Evolutionary conservation across 2,797 vertebrate genomes (phyloP).

Genomic region (Muscicapa comitata): DNA sequence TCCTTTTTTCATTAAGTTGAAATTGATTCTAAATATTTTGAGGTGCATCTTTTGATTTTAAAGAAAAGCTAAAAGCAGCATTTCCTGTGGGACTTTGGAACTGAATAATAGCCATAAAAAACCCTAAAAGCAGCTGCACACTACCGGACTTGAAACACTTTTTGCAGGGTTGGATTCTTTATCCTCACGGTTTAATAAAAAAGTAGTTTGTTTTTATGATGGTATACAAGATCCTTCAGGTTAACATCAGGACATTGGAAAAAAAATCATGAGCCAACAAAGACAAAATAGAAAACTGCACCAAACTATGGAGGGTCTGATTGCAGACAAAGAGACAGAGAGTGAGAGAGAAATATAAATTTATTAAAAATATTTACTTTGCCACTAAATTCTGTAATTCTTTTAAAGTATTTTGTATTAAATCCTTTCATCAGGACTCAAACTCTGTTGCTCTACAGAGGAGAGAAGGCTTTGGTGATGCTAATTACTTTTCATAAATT

Average conservation of each 20-base stretch:
- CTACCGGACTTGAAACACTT: not conserved
- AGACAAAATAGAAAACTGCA: not conserved
- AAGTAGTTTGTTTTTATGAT: not conserved
- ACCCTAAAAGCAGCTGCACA: not conserved
- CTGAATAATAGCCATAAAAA: not conserved
- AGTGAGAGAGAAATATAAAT: not conserved
- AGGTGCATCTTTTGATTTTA: not conserved
- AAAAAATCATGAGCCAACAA: not conserved
- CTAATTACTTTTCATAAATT: not conserved
- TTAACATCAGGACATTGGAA: not conserved
- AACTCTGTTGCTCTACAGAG: not conserved
- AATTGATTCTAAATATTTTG: not conserved
- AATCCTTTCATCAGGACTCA: not conserved
- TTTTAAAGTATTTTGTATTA: not conserved
- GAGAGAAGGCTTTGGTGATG: not conserved
- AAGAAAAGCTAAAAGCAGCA: not conserved
- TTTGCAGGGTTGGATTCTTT: not conserved
- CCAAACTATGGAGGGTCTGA: not conserved
- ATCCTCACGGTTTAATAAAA: not conserved
- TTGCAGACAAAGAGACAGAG: not conserved
- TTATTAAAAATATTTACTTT: not conserved
- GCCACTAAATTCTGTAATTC: not conserved
- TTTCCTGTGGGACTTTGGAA: not conserved
- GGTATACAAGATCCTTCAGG: not conserved
- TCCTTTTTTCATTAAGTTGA: not conserved